Conservation (phyloP, 1,140 invertebrate species). For the Trichonephila clavata region DNA sequence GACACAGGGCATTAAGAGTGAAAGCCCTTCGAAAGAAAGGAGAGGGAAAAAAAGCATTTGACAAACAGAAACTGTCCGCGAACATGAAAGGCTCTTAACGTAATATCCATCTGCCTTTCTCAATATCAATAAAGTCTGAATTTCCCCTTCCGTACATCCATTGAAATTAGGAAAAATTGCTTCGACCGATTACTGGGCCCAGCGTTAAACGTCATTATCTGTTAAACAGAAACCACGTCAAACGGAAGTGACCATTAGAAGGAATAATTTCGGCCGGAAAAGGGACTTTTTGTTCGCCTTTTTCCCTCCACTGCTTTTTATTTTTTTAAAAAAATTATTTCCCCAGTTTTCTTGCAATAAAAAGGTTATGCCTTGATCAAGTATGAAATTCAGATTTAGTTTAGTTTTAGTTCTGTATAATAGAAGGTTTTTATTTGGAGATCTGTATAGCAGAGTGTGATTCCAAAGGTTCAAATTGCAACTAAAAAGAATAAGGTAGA, state of each 20-base stretch:
- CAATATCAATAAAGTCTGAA: constrained; percentile 45
- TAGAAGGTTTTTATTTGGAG: too few species aligned
- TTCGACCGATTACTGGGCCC: constrained; percentile 4
- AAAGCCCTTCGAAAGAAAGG: not conserved
- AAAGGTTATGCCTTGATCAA: not conserved
- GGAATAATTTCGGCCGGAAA: constrained; percentile 42
- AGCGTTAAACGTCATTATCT: constrained; percentile 60
- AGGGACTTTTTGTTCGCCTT: not conserved
- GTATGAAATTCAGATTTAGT: not conserved
- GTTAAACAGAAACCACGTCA: constrained; percentile 47
- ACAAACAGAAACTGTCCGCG: constrained; percentile 26
- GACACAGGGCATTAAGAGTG: not conserved
- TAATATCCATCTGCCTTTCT: constrained; percentile 25
- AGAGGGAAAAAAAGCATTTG: constrained; percentile 14
- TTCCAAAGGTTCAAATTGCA: too few species aligned
- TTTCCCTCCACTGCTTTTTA: not conserved
- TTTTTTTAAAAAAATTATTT: not conserved
- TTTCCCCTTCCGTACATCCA: constrained; percentile 12
- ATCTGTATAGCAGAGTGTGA: too few species aligned
- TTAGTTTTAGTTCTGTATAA: not conserved
- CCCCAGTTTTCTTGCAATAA: not conserved
- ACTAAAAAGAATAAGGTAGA: too few species aligned
- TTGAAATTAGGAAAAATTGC: constrained; percentile 62
- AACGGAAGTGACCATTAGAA: constrained; percentile 40
- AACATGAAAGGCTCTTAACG: constrained; percentile 2